These are phyloP conservation scores for Silurus lanzhouensis DNA, from an alignment of 2,797 vertebrate species.

Conservation along the genomic window DNA sequence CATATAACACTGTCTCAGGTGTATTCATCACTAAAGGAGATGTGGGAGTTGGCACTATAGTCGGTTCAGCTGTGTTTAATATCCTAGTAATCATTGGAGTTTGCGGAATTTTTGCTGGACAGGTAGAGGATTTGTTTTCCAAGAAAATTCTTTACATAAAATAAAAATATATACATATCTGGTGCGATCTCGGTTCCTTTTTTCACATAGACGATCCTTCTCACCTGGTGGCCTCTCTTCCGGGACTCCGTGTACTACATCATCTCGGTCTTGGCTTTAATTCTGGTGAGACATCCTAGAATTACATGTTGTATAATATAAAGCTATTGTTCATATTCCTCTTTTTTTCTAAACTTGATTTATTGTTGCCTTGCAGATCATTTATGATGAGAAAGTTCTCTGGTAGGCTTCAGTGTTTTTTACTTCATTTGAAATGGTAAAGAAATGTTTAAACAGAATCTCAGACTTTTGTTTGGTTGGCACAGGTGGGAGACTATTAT, in stretches of 20 bases:
- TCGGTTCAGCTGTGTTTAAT: constrained; percentile 83
- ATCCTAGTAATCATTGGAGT: constrained; percentile 82
- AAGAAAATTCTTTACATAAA: not conserved
- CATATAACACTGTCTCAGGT: constrained; percentile 59
- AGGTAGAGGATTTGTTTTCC: constrained; percentile 61
- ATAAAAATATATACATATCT: not conserved
- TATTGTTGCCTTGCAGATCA: constrained; percentile 70
- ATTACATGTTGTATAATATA: not conserved
- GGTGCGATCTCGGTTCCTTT: not conserved
- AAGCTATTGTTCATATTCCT: not conserved
- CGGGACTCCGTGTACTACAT: constrained; percentile 79
- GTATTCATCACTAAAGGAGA: constrained; percentile 85
- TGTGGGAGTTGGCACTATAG: constrained; percentile 81
- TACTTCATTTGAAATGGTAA: not conserved
- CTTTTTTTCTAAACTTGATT: constrained; percentile 18
- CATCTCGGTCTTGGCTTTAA: constrained; percentile 78
- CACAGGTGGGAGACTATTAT: constrained; percentile 81
- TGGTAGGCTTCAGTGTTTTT: constrained; percentile 69
- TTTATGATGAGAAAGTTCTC: constrained; percentile 79
- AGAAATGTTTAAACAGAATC: not conserved
- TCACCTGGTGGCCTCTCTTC: constrained; percentile 82
- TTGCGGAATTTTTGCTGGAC: constrained; percentile 78
- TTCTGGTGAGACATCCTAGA: constrained; percentile 70
- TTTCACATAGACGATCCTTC: constrained; percentile 68
- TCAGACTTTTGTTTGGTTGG: constrained; percentile 36